A percentile compares a stretch with the other conserved stretches of the same genome.
Conservation (phyloP, 2,113 vertebrate genomes). For the Ornithorhynchus anatinus region DNA sequence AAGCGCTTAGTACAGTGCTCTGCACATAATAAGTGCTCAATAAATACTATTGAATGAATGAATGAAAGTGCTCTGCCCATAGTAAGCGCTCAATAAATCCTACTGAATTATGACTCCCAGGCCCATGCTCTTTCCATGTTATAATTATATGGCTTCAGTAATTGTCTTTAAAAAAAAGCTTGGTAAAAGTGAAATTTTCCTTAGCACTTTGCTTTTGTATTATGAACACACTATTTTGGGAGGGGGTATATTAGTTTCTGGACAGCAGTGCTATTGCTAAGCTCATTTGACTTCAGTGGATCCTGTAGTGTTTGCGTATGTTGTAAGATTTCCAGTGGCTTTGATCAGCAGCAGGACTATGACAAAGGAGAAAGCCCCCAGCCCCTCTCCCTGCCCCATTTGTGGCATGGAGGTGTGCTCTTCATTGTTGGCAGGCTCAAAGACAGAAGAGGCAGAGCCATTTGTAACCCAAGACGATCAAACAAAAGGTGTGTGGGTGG, state of each 20-base stretch:
- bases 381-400: background rate
- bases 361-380: background rate
- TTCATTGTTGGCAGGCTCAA: slow-evolving; percentile 11
- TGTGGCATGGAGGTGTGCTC: background rate
- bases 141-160: background rate
- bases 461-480: slow-evolving; percentile 45
- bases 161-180: background rate
- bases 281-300: no score
- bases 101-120: no score
- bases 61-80: no score
- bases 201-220: background rate
- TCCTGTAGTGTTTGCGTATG: background rate
- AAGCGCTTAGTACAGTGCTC: no score
- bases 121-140: no score
- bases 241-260: background rate
- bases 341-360: background rate
- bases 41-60: no score
- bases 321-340: accelerated
- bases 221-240: background rate
- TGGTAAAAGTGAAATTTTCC: background rate
- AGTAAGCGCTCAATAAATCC: no score
- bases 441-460: slow-evolving; percentile 3
- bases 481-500: background rate
- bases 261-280: background rate
- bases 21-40: no score